These are phyloP conservation scores for Hesperia comma DNA, from an alignment of 2,888 invertebrate genomes.

Conservation along the genomic window DNA sequence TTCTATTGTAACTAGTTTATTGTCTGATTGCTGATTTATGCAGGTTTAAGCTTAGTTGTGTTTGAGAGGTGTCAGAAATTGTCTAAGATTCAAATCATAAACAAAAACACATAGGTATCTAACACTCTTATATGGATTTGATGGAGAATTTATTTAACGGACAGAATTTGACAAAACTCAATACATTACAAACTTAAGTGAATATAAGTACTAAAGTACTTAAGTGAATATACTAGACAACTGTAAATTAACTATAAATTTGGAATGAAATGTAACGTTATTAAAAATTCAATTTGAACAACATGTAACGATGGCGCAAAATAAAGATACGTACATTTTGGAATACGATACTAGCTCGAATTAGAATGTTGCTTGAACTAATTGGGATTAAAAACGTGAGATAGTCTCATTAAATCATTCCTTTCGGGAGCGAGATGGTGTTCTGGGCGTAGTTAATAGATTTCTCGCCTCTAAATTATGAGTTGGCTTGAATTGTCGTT, in stretches of 20 bases:
- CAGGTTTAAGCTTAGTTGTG: constrained; percentile 36
- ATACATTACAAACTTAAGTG: no score
- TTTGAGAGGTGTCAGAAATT: constrained; percentile 11
- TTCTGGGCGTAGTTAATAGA: constrained; percentile 64
- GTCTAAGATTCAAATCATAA: no score
- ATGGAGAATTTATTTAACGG: no score
- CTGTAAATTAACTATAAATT: no score
- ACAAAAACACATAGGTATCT: no score
- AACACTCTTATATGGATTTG: no score
- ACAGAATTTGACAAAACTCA: no score
- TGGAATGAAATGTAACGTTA: no score
- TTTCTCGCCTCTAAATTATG: constrained; percentile 61
- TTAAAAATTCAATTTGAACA: not conserved
- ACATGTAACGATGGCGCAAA: not conserved
- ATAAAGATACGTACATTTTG: not conserved
- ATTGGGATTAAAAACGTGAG: constrained; percentile 43
- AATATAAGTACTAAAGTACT: no score
- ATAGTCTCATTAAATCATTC: constrained; percentile 29
- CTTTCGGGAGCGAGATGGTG: constrained; percentile 36
- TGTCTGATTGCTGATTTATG: constrained; percentile 75
- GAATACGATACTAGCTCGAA: constrained; percentile 7
- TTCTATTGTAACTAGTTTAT: constrained; percentile 65
- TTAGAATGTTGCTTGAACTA: constrained; percentile 44
- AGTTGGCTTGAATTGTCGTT: constrained; percentile 54
- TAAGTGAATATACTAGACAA: no score